phyloP scores from a whole-genome alignment of 1,140 invertebrate species.

The Linepithema humile region DNA sequence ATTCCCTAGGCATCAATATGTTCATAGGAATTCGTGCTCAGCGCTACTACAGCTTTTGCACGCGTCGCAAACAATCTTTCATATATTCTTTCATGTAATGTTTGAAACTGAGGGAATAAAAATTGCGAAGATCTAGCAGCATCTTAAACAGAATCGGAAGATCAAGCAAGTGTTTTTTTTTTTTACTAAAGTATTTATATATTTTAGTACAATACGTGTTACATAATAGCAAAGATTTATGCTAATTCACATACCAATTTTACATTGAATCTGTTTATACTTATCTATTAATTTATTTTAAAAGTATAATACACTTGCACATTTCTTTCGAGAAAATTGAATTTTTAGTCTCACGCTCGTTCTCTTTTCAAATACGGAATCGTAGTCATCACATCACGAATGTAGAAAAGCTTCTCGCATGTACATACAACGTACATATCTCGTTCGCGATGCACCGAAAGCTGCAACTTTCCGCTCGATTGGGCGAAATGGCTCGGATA shows the following conservation, averaged over 20 bases:
- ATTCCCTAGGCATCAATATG: conserved; percentile 44
- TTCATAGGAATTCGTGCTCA: conserved; percentile 4
- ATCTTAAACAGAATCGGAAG: neutral
- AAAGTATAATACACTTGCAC: too few species aligned
- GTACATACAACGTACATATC: neutral
- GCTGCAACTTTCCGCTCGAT: conserved; percentile 27
- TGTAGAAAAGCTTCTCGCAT: neutral
- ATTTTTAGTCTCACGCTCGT: neutral
- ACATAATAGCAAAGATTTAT: neutral
- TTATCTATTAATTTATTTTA: too few species aligned
- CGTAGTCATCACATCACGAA: neutral
- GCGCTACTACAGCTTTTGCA: neutral
- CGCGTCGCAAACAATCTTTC: conserved; percentile 31
- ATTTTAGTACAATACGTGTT: neutral
- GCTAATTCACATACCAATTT: neutral
- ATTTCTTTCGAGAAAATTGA: neutral
- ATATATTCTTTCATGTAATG: neutral
- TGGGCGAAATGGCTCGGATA: conserved; percentile 3
- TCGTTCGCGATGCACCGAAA: neutral
- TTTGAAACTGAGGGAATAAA: neutral
- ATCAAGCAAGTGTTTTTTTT: conserved; percentile 8
- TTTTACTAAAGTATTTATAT: neutral
- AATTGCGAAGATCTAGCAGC: neutral
- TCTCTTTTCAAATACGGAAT: neutral
- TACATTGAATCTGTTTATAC: neutral